Evolutionary conservation across 1,140 invertebrate species (phyloP), one percentile per base, ranked within the genome.

Genomic region (Rhopalosiphum padi): DNA sequence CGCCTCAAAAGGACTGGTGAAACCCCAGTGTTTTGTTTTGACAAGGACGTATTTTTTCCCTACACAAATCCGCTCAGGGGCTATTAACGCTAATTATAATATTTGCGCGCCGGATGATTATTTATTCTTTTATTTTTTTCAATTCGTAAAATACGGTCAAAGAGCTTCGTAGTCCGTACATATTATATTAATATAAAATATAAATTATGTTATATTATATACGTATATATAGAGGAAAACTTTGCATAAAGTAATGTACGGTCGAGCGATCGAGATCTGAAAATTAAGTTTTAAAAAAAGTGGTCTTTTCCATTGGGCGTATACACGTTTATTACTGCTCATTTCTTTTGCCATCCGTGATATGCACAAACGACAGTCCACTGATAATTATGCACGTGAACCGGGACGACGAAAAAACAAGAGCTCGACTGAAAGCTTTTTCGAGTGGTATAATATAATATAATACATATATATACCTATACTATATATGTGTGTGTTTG

Each of bases 71-170:
- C 77, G 91, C 91, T 93, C 30, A 43, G 48, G 82, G 91, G 91
- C 82, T 86, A 55, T 93, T 93, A 86, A 85, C 37, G 82, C n/a
- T 93, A 93, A 86, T 86, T 85, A 86, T 93, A 92, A 92, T 83
- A 86, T 86, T 93, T 86, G 48, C 48, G 9, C n/a, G 37, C 91
- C 82, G 82, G 48, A 55, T 86, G 91, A 93, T 93, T 93, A 85
- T 93, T 93, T 53, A 37, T 35, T 51, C 48, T 51, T 41, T 41
- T 60, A 43, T 90, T 41, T 6, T 55, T 90, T 55, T 41, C 51
- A 5, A n/a, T 41, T 60, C 21, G 30, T 25, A 46, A 92, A 83
- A 37, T 30, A 83, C 46, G 43, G 51, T 83, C 91, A 83, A 92
- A 92, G 91, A 51, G 88, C 30, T 53, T 7, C 51, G 21, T 41